These are phyloP conservation scores for Rhizomys pruinosus DNA, from an alignment of 2,113 vertebrate genomes.

Conservation along the genomic window DNA sequence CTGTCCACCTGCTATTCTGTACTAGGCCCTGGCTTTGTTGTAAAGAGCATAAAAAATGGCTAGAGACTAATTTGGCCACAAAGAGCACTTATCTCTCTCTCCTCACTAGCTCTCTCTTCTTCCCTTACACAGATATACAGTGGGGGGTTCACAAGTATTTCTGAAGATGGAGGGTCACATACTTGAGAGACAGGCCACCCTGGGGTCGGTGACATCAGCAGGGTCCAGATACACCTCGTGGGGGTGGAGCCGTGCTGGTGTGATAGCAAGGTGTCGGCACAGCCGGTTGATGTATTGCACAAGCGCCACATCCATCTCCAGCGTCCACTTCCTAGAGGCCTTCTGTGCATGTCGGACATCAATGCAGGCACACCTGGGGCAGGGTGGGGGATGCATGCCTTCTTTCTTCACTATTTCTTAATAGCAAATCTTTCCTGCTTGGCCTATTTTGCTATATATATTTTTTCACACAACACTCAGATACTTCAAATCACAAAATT, in stretches of 20 bases:
- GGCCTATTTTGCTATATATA: not conserved
- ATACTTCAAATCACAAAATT: not conserved
- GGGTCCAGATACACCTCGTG: slow-evolving; percentile 97
- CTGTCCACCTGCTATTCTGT: not conserved
- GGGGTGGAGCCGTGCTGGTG: slow-evolving; percentile 94
- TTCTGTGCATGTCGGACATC: slow-evolving; percentile 96
- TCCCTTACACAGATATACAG: not conserved
- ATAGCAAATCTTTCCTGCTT: not conserved
- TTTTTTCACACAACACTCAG: not conserved
- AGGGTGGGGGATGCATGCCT: fast-evolving
- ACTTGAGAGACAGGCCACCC: slow-evolving; percentile 93
- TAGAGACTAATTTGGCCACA: not conserved
- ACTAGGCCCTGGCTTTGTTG: not conserved
- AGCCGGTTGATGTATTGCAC: slow-evolving; percentile 96
- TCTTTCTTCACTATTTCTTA: no score
- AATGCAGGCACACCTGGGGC: slow-evolving; percentile 93
- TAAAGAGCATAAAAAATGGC: not conserved
- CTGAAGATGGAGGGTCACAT: slow-evolving; percentile 59
- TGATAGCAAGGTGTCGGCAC: slow-evolving; percentile 97
- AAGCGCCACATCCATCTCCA: slow-evolving; percentile 97
- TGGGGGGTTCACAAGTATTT: not conserved
- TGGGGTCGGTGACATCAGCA: slow-evolving; percentile 91
- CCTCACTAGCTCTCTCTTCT: not conserved
- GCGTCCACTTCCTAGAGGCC: slow-evolving; percentile 94
- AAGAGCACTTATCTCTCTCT: not conserved